phyloP scores from a whole-genome alignment of 2,113 vertebrate genomes.

The Octodon degus region DNA sequence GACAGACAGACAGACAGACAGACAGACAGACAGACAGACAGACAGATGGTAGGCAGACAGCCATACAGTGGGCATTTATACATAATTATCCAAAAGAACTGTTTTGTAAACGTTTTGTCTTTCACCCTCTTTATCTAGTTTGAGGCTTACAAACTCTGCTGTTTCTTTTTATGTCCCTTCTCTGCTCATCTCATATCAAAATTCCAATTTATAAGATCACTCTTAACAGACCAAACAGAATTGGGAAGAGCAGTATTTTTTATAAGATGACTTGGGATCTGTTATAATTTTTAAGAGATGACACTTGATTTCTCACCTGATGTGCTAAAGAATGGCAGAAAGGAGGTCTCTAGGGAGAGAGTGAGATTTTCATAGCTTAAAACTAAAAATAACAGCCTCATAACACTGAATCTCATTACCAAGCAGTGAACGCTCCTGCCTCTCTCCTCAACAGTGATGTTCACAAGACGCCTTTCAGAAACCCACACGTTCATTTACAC shows the following conservation, averaged over 20 bases:
- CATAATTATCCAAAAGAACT: background rate
- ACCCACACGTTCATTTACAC: conserved; percentile 62
- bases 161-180: background rate
- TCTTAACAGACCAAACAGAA: conserved; percentile 52
- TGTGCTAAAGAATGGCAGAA: conserved; percentile 71
- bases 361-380: conserved; percentile 68
- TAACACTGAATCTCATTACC: conserved; percentile 80
- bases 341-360: conserved; percentile 50
- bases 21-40: background rate
- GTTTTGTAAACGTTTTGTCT: background rate
- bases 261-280: conserved; percentile 54
- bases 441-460: background rate
- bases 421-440: background rate
- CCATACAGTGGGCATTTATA: background rate
- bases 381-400: conserved; percentile 73
- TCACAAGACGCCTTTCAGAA: conserved; percentile 61
- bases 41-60: background rate
- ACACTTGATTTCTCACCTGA: conserved; percentile 70
- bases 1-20: background rate
- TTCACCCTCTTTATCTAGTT: background rate
- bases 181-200: conserved; percentile 59
- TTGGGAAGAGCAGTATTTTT: conserved; percentile 27
- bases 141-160: conserved; percentile 10
- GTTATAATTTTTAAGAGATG: conserved; percentile 65
- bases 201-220: conserved; percentile 64